phyloP scores from a whole-genome alignment of 2,888 invertebrate species.

The Drosophila peninsularis region DNA sequence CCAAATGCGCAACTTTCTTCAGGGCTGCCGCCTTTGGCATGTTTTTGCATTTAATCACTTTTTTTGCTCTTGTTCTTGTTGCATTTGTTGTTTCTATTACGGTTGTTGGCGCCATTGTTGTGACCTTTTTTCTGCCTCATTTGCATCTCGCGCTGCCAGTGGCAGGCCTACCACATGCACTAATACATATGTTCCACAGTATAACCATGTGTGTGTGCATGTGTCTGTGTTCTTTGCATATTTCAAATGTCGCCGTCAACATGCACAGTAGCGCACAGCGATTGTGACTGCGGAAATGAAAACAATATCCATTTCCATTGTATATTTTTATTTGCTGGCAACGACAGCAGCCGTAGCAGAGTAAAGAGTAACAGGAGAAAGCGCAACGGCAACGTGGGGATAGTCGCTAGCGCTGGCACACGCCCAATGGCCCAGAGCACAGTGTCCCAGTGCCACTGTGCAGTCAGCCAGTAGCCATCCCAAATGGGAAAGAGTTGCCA shows the following conservation, averaged over 20 bases:
- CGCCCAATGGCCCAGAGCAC: constrained; percentile 58
- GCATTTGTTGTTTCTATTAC: constrained; percentile 31
- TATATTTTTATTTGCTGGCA: constrained; percentile 68
- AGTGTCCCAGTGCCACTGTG: constrained; percentile 36
- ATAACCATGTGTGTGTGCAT: constrained; percentile 4
- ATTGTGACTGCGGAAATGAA: constrained; percentile 71
- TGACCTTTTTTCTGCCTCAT: constrained; percentile 66
- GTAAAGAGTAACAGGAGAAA: constrained; percentile 38
- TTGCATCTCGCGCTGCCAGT: constrained; percentile 49
- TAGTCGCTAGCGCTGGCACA: constrained; percentile 60
- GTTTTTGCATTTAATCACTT: constrained; percentile 74
- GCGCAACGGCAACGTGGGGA: constrained; percentile 68
- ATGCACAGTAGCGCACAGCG: constrained; percentile 42
- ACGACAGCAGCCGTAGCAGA: constrained; percentile 14
- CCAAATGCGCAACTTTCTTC: constrained; percentile 34
- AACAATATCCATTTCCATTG: constrained; percentile 78
- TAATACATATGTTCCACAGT: constrained; percentile 11
- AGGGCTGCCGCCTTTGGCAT: constrained; percentile 55
- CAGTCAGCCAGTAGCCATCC: constrained; percentile 22
- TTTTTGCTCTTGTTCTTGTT: constrained; percentile 14
- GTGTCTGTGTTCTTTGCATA: constrained; percentile 33
- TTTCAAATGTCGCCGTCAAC: constrained; percentile 57
- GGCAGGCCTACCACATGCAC: constrained; percentile 33
- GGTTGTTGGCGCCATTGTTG: constrained; percentile 62
- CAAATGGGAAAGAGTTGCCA: constrained; percentile 24